Conservation (phyloP, 2,113 vertebrate genomes). For the Chaetura pelagica region DNA sequence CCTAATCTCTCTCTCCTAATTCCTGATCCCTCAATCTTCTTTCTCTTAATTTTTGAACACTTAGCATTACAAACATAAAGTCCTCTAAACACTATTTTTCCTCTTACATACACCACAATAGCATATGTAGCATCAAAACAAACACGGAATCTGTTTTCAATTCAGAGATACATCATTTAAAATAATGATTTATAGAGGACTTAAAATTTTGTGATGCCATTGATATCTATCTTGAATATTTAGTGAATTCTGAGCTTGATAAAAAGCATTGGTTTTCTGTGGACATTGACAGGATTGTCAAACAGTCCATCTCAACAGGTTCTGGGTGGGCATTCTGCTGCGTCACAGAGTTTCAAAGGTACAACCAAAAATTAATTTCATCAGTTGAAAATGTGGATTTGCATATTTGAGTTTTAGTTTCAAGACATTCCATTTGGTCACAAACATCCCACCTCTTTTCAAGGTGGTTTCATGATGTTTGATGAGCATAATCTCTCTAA, state of each 20-base stretch:
- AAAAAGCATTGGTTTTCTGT: background rate
- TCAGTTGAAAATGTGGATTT: background rate
- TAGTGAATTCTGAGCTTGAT: background rate
- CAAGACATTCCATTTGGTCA: background rate
- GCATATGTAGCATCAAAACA: background rate
- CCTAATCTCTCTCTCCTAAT: background rate
- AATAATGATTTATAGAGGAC: background rate
- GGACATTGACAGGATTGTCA: background rate
- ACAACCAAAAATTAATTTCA: background rate
- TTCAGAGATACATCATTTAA: background rate
- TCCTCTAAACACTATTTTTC: background rate
- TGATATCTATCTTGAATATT: background rate
- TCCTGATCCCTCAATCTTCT: background rate
- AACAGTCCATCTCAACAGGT: background rate
- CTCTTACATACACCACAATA: background rate
- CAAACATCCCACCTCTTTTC: background rate
- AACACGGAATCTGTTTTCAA: background rate
- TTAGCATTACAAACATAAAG: background rate
- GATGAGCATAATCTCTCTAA: background rate
- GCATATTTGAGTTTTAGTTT: background rate
- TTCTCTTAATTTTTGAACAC: background rate
- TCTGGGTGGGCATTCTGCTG: background rate
- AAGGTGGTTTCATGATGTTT: background rate
- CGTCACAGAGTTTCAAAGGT: background rate
- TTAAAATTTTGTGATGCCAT: background rate